Evolutionary conservation across 2,797 vertebrate species (phyloP).

Genomic region (Zenarchopterus dispar): DNA sequence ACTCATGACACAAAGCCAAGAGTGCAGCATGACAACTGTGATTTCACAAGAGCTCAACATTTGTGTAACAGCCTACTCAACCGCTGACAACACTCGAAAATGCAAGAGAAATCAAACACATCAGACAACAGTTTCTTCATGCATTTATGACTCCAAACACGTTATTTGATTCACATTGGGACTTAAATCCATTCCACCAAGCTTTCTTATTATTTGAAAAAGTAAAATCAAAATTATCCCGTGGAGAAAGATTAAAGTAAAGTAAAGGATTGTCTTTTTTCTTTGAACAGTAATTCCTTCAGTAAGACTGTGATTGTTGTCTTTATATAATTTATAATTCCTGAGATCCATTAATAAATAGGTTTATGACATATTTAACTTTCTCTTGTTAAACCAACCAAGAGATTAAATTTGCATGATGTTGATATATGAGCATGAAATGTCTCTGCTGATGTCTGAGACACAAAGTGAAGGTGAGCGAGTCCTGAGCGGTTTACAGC

Average conservation of each 20-base stretch:
- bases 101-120: constrained; percentile 10
- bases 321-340: not conserved
- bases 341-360: not conserved
- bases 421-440: not conserved
- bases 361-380: not conserved
- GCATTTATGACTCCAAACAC: not conserved
- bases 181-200: not conserved
- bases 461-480: not conserved
- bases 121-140: not conserved
- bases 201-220: no score
- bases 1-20: constrained; percentile 25
- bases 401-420: not conserved
- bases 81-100: constrained; percentile 4
- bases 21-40: constrained; percentile 25
- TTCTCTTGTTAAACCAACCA: not conserved
- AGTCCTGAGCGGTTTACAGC: constrained; percentile 1
- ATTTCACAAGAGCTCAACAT: constrained; percentile 52
- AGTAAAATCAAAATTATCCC: no score
- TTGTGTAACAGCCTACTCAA: constrained; percentile 31
- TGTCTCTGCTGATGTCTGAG: not conserved
- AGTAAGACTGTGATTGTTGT: no score
- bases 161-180: not conserved
- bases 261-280: no score
- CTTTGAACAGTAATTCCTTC: no score
- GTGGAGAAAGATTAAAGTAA: no score